Conservation (phyloP, 2,888 invertebrate species). For the Drosophila multiciliata region DNA sequence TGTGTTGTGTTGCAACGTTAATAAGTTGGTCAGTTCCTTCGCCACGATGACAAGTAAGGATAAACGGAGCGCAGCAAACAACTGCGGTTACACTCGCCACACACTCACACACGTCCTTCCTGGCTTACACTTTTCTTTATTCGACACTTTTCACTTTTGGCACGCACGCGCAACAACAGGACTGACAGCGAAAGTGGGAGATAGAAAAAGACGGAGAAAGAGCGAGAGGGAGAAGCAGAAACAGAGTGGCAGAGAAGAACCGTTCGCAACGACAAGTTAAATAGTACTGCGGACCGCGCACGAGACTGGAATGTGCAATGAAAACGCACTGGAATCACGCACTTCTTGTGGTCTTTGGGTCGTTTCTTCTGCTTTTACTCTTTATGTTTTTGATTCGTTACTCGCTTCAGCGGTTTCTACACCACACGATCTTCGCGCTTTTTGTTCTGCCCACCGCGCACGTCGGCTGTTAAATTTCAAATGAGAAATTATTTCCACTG, state of each 20-base stretch:
- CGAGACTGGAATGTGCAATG: constrained; percentile 46
- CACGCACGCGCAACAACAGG: constrained; percentile 50
- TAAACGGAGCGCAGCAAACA: constrained; percentile 8
- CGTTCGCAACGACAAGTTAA: constrained; percentile 52
- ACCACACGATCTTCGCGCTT: constrained; percentile 56
- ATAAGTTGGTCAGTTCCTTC: constrained; percentile 67
- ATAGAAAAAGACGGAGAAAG: neutral
- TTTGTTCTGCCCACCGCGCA: constrained; percentile 62
- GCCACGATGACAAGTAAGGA: constrained; percentile 60
- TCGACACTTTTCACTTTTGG: constrained; percentile 40
- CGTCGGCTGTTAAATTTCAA: constrained; percentile 80
- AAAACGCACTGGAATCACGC: constrained; percentile 49
- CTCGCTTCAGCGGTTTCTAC: constrained; percentile 51
- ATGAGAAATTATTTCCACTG: constrained; percentile 81
- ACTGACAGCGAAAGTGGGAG: constrained; percentile 24
- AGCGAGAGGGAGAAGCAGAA: neutral
- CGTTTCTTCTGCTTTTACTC: constrained; percentile 15
- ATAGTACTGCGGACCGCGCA: constrained; percentile 44
- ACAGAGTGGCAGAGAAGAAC: constrained; percentile 29
- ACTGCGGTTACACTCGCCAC: constrained; percentile 18
- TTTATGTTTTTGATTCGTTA: constrained; percentile 16
- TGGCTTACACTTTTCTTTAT: constrained; percentile 16
- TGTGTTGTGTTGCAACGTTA: constrained; percentile 60
- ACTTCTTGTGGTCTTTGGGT: constrained; percentile 42
- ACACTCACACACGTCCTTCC: constrained; percentile 26